phyloP scores from a whole-genome alignment of 1,140 invertebrate genomes.

The Brachionus koreanus region DNA sequence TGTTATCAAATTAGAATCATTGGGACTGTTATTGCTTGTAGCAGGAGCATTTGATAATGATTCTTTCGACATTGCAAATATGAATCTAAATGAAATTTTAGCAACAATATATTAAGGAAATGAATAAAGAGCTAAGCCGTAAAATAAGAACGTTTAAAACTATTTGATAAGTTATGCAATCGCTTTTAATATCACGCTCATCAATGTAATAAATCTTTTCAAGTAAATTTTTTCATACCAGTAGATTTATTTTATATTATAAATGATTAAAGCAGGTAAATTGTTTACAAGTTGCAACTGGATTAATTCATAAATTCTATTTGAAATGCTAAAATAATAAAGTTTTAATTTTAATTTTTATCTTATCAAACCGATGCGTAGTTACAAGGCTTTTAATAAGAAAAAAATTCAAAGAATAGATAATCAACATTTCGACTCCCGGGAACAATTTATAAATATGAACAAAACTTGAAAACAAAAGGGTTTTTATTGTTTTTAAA shows the following conservation, averaged over 20 bases:
- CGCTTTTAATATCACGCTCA: neutral
- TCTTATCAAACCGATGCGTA: neutral
- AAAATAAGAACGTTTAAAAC: neutral
- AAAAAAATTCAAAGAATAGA: neutral
- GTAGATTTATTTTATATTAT: neutral
- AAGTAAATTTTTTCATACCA: neutral
- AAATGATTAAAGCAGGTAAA: slow-evolving; percentile 40
- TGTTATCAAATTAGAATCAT: neutral
- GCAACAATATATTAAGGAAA: neutral
- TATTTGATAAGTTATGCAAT: neutral
- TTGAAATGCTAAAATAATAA: slow-evolving; percentile 39
- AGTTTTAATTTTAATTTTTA: slow-evolving; percentile 4
- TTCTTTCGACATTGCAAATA: slow-evolving; percentile 12
- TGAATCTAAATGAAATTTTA: neutral
- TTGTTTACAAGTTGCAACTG: slow-evolving; percentile 21
- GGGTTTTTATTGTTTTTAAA: neutral
- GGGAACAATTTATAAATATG: neutral
- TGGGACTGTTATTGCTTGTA: neutral
- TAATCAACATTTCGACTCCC: slow-evolving; percentile 19
- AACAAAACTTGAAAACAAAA: neutral
- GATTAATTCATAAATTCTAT: neutral
- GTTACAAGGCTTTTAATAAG: neutral
- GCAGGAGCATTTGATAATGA: neutral
- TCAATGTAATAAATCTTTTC: slow-evolving; percentile 21
- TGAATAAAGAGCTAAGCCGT: neutral